These are phyloP conservation scores for Ypsolopha scabrella DNA, from an alignment of 2,888 invertebrate genomes.

Conservation along the genomic window DNA sequence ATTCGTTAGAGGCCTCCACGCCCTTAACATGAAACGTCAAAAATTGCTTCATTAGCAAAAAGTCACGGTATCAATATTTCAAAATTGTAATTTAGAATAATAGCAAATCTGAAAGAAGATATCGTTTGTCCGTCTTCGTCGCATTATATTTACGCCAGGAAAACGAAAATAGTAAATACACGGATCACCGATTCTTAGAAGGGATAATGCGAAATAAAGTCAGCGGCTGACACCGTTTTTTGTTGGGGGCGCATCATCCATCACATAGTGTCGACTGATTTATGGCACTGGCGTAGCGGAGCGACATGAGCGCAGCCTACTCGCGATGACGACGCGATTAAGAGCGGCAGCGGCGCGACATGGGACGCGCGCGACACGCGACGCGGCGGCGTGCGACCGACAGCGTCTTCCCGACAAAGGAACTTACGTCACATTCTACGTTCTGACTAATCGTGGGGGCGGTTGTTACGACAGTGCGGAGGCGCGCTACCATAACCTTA, in stretches of 20 bases:
- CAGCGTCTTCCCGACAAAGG: constrained; percentile 27
- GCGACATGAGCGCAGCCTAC: constrained; percentile 44
- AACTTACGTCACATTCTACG: constrained; percentile 24
- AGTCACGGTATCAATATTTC: too few species aligned
- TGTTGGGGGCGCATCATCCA: constrained; percentile 43
- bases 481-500: constrained; percentile 1
- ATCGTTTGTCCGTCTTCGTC: neutral
- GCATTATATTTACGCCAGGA: neutral
- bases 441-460: constrained; percentile 24
- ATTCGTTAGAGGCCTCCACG: neutral
- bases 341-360: constrained; percentile 14
- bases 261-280: constrained; percentile 59
- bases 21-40: too few species aligned
- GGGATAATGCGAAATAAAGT: constrained; percentile 24
- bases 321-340: constrained; percentile 59
- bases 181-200: constrained; percentile 7
- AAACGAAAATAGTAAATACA: constrained; percentile 1
- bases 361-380: constrained; percentile 12
- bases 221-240: constrained; percentile 32
- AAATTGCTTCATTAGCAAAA: too few species aligned
- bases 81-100: too few species aligned
- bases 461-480: constrained; percentile 4
- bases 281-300: constrained; percentile 48
- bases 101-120: neutral
- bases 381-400: constrained; percentile 33